Percentiles rank a stretch among this genome's conserved stretches.
These are phyloP conservation scores for Hydrolagus colliei DNA, from an alignment of 2,797 vertebrate genomes.

Conservation along the genomic window DNA sequence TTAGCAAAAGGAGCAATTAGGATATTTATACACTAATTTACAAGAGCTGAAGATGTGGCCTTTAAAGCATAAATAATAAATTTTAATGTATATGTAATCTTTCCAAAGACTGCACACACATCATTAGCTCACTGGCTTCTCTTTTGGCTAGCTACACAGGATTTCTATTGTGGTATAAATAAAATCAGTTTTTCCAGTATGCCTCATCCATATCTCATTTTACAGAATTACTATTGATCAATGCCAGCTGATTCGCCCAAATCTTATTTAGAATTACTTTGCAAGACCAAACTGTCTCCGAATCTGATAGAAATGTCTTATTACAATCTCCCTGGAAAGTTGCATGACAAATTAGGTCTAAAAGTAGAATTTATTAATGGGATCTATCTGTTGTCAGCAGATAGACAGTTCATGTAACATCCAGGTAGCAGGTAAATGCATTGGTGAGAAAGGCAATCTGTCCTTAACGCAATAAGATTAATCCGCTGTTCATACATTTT, in stretches of 20 bases:
- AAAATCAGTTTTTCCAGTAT: slow-evolving; percentile 40
- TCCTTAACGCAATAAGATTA: not conserved
- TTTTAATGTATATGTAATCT: too few species aligned
- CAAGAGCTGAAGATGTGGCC: too few species aligned
- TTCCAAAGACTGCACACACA: too few species aligned
- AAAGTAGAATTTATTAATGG: slow-evolving; percentile 35
- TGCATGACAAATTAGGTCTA: slow-evolving; percentile 52
- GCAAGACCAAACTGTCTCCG: slow-evolving; percentile 47
- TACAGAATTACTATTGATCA: slow-evolving; percentile 35
- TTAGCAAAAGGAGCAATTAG: too few species aligned
- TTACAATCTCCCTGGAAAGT: slow-evolving; percentile 41
- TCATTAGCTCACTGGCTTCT: slow-evolving; percentile 26
- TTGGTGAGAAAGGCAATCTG: slow-evolving; percentile 34
- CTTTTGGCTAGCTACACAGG: not conserved
- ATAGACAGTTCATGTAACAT: slow-evolving; percentile 42
- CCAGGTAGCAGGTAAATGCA: slow-evolving; percentile 35
- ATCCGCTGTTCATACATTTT: not conserved
- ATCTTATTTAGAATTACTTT: slow-evolving; percentile 54
- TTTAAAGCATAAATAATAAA: too few species aligned
- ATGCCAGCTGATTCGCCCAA: slow-evolving; percentile 42
- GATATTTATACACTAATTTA: too few species aligned
- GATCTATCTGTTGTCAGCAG: slow-evolving; percentile 44
- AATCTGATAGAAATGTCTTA: slow-evolving; percentile 54
- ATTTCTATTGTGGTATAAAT: slow-evolving; percentile 39
- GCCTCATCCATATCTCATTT: slow-evolving; percentile 35